Conservation (phyloP, 1,140 invertebrate genomes). For the Xylocopa sonorina region DNA sequence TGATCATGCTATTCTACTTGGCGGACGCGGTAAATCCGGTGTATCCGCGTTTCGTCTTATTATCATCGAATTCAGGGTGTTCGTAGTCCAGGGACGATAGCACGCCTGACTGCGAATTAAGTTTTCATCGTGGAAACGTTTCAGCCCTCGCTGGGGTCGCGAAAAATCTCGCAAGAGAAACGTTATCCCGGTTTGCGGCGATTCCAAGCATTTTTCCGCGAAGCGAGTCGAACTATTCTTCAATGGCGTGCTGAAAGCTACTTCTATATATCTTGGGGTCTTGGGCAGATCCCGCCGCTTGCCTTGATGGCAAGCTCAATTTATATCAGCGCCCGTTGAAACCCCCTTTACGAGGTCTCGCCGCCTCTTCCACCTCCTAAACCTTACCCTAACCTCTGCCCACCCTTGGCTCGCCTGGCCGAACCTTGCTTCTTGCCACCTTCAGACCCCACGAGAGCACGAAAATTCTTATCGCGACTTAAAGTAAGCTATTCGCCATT, state of each 20-base stretch:
- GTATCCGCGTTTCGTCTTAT: not conserved
- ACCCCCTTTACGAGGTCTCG: constrained; percentile 80
- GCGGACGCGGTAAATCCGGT: not conserved
- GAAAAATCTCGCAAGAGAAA: constrained; percentile 57
- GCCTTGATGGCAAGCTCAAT: constrained; percentile 80
- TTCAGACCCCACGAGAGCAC: constrained; percentile 64
- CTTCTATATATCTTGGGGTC: constrained; percentile 71
- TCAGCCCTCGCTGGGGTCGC: not conserved
- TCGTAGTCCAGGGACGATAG: not conserved
- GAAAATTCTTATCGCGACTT: constrained; percentile 61
- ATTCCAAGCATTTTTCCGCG: constrained; percentile 63
- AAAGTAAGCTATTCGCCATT: constrained; percentile 73
- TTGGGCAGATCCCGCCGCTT: constrained; percentile 77
- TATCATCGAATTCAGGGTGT: not conserved
- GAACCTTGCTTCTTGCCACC: constrained; percentile 62
- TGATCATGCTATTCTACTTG: constrained; percentile 9
- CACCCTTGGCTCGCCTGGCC: constrained; percentile 44
- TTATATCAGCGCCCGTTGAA: constrained; percentile 80
- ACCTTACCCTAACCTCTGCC: constrained; percentile 70
- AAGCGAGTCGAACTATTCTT: constrained; percentile 69
- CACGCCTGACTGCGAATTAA: constrained; percentile 47
- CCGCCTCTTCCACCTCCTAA: constrained; percentile 65
- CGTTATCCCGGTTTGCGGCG: constrained; percentile 60
- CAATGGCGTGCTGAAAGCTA: constrained; percentile 70
- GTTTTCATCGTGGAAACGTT: constrained; percentile 52